Percentiles rank a stretch among this genome's conserved stretches.
Conservation (phyloP, 2,888 invertebrate species). For the Cosmorhoe ocellata region DNA sequence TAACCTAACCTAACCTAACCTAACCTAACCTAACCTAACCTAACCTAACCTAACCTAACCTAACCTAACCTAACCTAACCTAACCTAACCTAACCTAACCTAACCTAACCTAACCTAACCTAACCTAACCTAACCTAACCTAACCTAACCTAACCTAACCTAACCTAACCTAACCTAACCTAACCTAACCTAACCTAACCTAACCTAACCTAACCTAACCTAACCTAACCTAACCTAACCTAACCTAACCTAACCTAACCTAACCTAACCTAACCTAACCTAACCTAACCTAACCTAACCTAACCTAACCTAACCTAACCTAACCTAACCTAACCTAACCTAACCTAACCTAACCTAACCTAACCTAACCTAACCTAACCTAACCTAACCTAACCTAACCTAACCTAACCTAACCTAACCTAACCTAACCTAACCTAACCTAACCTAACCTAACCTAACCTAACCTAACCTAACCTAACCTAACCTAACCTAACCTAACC, state of each 20-base stretch:
- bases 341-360: slow-evolving; percentile 27
- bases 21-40: slow-evolving; percentile 3
- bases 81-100: slow-evolving; percentile 3
- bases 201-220: slow-evolving; percentile 38
- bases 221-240: slow-evolving; percentile 35
- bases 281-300: slow-evolving; percentile 28
- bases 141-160: slow-evolving; percentile 19
- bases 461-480: slow-evolving; percentile 38
- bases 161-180: slow-evolving; percentile 33
- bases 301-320: slow-evolving; percentile 15
- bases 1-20: background rate
- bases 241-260: slow-evolving; percentile 27
- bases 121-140: slow-evolving; percentile 5
- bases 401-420: slow-evolving; percentile 30
- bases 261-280: slow-evolving; percentile 17
- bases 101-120: slow-evolving; percentile 2
- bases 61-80: background rate
- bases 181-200: slow-evolving; percentile 37
- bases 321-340: slow-evolving; percentile 15
- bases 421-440: slow-evolving; percentile 29
- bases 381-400: slow-evolving; percentile 30
- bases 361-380: slow-evolving; percentile 25
- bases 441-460: slow-evolving; percentile 33
- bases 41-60: slow-evolving; percentile 1
- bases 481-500: slow-evolving; percentile 38